phyloP scores from a whole-genome alignment of 2,797 vertebrate species.

The Sebastes miniatus region DNA sequence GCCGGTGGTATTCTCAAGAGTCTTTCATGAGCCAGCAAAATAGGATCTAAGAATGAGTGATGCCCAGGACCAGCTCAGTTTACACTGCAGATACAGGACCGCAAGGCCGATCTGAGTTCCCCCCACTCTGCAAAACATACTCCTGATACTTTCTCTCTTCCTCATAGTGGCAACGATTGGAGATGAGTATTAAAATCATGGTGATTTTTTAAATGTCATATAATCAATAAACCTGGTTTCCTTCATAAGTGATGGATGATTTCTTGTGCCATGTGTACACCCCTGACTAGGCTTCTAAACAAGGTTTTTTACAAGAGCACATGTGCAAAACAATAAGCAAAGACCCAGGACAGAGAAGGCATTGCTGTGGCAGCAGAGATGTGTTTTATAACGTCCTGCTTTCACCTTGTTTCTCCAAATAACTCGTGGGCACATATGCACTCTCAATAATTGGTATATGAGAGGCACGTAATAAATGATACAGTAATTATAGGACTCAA shows the following conservation, averaged over 20 bases:
- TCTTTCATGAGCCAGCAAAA: conserved; percentile 8
- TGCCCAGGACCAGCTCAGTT: not conserved
- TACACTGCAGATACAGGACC: not conserved
- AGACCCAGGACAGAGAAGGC: not conserved
- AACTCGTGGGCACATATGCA: not conserved
- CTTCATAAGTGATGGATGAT: not conserved
- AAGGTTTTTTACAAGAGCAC: not conserved
- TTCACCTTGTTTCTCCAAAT: not conserved
- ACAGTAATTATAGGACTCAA: not conserved
- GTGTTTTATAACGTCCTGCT: not conserved
- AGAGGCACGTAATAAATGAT: not conserved
- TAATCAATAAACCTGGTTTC: not conserved
- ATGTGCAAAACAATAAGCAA: not conserved
- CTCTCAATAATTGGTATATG: not conserved
- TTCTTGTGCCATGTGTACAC: not conserved
- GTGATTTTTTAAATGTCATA: not conserved
- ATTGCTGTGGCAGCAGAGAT: not conserved
- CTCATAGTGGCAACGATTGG: not conserved
- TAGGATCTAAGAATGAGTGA: not conserved
- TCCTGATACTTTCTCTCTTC: not conserved
- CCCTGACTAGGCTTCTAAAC: not conserved
- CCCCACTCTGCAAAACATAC: not conserved
- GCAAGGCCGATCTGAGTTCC: not conserved
- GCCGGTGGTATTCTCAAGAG: not conserved
- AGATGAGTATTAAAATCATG: not conserved